phyloP scores from a whole-genome alignment of 2,888 invertebrate genomes.

The Tachina grossa region DNA sequence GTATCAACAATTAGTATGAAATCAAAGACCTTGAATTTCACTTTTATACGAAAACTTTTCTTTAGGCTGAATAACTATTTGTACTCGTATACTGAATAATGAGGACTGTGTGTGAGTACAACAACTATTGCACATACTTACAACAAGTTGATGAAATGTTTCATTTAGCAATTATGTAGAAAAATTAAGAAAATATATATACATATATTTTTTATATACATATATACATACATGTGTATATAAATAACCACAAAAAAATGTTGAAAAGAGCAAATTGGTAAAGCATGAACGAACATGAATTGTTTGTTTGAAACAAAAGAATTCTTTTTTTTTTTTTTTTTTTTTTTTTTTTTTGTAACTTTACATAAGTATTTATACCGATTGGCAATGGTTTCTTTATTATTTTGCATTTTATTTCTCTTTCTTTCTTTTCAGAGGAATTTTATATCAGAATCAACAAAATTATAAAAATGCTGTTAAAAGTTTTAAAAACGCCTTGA shows the following conservation, averaged over 20 bases:
- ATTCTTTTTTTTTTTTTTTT: conserved; percentile 27
- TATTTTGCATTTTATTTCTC: conserved; percentile 58
- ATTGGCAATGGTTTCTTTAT: conserved; percentile 35
- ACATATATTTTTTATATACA: not conserved
- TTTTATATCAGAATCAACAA: conserved; percentile 94
- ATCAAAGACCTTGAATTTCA: conserved; percentile 58
- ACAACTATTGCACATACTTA: not conserved
- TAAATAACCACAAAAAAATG: conserved; percentile 40
- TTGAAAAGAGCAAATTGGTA: conserved; percentile 19
- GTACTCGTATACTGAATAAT: conserved; percentile 5
- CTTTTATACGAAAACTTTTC: conserved; percentile 39
- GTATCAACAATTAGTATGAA: conserved; percentile 61
- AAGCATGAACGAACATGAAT: conserved; percentile 40
- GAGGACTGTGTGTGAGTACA: conserved; percentile 22
- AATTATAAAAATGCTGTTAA: conserved; percentile 93
- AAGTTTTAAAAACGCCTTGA: conserved; percentile 95
- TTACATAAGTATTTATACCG: conserved; percentile 10
- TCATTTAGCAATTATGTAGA: conserved; percentile 57
- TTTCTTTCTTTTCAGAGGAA: conserved; percentile 89
- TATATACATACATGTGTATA: not conserved
- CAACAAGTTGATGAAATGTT: conserved; percentile 59
- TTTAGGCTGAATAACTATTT: conserved; percentile 11
- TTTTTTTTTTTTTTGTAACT: conserved; percentile 21
- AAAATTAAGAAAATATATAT: not conserved
- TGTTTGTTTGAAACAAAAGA: conserved; percentile 41